Conservation (phyloP, 1,140 invertebrate genomes). For the Bathynomus jamesi region DNA sequence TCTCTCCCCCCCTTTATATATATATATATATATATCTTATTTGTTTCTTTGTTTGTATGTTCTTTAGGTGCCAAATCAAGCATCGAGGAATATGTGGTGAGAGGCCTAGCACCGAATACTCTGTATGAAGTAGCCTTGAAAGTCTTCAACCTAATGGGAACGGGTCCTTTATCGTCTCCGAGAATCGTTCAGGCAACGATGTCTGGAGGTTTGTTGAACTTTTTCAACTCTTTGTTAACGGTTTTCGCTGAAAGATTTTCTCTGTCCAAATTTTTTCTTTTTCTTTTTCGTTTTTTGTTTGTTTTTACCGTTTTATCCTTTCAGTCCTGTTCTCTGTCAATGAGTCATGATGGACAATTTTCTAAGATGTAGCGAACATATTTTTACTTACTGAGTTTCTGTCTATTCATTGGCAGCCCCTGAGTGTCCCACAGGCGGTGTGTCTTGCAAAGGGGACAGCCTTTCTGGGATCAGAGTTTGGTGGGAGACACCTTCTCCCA, state of each 20-base stretch:
- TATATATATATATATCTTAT: too few relatives aligned
- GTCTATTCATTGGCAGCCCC: slow-evolving; percentile 19
- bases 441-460: slow-evolving; percentile 25
- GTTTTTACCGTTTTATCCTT: too few relatives aligned
- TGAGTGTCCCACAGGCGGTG: slow-evolving; percentile 25
- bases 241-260: too few relatives aligned
- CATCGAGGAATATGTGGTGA: slow-evolving; percentile 21
- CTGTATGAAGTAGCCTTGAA: slow-evolving; percentile 30
- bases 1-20: too few relatives aligned
- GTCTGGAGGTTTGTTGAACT: slow-evolving; percentile 6
- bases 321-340: too few relatives aligned
- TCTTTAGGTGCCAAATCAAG: neutral
- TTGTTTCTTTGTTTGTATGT: neutral
- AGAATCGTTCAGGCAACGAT: slow-evolving; percentile 24
- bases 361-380: too few relatives aligned
- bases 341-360: too few relatives aligned
- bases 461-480: slow-evolving; percentile 25
- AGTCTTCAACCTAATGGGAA: slow-evolving; percentile 22
- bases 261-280: too few relatives aligned
- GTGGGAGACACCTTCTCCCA: slow-evolving; percentile 23
- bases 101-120: slow-evolving; percentile 14
- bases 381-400: too few relatives aligned
- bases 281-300: too few relatives aligned
- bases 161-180: slow-evolving; percentile 24
- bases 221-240: too few relatives aligned